These are phyloP conservation scores for Spisula subtruncata DNA, from an alignment of 2,888 invertebrate species.

Conservation along the genomic window DNA sequence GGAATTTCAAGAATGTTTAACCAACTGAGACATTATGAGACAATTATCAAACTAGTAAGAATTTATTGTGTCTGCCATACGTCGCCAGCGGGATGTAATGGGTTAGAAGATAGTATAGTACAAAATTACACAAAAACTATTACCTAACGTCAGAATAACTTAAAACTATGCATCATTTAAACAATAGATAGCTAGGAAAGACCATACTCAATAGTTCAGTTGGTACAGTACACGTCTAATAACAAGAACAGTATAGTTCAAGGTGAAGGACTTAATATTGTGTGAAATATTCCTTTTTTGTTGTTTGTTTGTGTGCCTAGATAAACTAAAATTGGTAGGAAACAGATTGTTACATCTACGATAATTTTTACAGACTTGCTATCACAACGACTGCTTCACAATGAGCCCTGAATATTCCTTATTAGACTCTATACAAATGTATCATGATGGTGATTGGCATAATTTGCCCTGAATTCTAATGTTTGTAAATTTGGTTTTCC, in stretches of 20 bases:
- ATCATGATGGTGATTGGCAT: no score
- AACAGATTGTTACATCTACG: no score
- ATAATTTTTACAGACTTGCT: no score
- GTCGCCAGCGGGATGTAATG: background rate
- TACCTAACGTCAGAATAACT: background rate
- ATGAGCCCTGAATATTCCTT: no score
- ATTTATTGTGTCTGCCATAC: background rate
- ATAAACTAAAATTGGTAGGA: no score
- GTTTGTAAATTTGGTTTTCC: no score
- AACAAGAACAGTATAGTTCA: background rate
- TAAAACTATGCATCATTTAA: background rate
- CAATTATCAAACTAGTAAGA: slow-evolving; percentile 3
- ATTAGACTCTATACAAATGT: no score
- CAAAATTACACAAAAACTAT: background rate
- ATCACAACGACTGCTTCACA: no score
- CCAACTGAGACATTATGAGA: background rate
- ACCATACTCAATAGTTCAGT: background rate
- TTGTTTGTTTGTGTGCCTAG: no score
- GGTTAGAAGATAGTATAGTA: background rate
- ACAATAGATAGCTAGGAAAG: background rate
- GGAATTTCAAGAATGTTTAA: slow-evolving; percentile 16
- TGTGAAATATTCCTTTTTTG: no score
- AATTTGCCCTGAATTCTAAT: no score
- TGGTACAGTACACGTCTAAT: background rate
- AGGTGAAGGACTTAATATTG: no score